Evolutionary conservation across 2,797 vertebrate genomes (phyloP).

Genomic region (Propithecus perrieri): DNA sequence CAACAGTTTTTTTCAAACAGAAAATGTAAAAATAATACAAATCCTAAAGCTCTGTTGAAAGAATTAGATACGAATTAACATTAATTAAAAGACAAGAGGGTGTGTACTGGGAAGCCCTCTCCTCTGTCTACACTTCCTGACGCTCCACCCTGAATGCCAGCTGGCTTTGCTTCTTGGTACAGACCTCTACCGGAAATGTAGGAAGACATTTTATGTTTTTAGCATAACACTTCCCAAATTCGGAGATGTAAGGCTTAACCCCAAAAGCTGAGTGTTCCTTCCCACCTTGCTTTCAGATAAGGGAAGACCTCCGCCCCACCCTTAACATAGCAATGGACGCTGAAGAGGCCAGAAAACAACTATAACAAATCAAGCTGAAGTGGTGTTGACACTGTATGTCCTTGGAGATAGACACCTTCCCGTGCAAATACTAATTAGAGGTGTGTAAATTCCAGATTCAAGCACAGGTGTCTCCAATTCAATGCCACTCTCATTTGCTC

Average conservation of each 20-base stretch:
- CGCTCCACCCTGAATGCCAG: background rate
- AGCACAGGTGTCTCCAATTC: accelerated
- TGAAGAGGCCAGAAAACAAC: accelerated
- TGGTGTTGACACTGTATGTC: accelerated
- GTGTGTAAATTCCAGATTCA: too few relatives aligned
- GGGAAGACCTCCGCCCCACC: accelerated
- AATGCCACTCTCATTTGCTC: accelerated
- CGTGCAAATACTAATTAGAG: accelerated
- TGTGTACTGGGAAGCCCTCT: too few relatives aligned
- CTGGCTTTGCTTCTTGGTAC: background rate
- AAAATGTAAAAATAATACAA: background rate
- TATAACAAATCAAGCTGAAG: background rate
- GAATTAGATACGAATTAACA: background rate
- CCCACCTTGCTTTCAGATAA: background rate
- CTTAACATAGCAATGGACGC: accelerated
- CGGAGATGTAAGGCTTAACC: background rate
- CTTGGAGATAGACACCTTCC: too few relatives aligned
- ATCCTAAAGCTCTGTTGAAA: background rate
- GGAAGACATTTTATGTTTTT: background rate
- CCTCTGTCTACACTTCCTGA: background rate
- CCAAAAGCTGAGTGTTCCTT: accelerated
- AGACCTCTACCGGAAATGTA: background rate
- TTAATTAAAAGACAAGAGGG: background rate
- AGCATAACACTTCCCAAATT: background rate
- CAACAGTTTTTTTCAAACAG: background rate